These are phyloP conservation scores for Carassius auratus DNA, from an alignment of 2,113 vertebrate genomes.

Conservation along the genomic window DNA sequence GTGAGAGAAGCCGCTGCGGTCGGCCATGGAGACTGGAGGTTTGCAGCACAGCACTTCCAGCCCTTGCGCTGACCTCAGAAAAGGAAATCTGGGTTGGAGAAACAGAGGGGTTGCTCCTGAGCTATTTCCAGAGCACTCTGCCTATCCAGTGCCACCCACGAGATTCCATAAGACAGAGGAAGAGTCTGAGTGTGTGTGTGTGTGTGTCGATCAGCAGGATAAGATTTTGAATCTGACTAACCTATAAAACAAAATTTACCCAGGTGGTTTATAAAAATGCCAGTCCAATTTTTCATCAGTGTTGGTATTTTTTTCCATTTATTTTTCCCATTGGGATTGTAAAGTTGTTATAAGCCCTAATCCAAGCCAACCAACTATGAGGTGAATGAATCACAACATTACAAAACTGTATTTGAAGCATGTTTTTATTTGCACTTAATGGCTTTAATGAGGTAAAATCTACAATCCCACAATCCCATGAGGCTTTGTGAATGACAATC, in stretches of 20 bases:
- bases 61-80: conserved; percentile 78
- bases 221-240: background rate
- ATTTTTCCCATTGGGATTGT: background rate
- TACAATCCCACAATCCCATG: background rate
- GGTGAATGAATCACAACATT: conserved; percentile 1
- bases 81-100: conserved; percentile 81
- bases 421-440: background rate
- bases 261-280: background rate
- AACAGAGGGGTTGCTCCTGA: conserved; percentile 80
- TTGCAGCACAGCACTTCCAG: conserved; percentile 80
- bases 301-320: background rate
- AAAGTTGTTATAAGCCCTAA: background rate
- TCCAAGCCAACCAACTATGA: background rate
- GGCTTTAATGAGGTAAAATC: background rate
- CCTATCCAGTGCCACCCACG: conserved; percentile 80
- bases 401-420: background rate
- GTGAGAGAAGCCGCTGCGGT: conserved; percentile 76
- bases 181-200: background rate
- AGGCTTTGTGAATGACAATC: background rate
- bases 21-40: conserved; percentile 78
- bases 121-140: conserved; percentile 78
- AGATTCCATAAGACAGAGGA: conserved; percentile 58
- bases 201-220: background rate
- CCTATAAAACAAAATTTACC: background rate
- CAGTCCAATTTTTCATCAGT: background rate